A percentile compares a stretch with the other conserved stretches of the same genome.
phyloP scores from a whole-genome alignment of 2,113 vertebrate species.

The Tetrao urogallus region DNA sequence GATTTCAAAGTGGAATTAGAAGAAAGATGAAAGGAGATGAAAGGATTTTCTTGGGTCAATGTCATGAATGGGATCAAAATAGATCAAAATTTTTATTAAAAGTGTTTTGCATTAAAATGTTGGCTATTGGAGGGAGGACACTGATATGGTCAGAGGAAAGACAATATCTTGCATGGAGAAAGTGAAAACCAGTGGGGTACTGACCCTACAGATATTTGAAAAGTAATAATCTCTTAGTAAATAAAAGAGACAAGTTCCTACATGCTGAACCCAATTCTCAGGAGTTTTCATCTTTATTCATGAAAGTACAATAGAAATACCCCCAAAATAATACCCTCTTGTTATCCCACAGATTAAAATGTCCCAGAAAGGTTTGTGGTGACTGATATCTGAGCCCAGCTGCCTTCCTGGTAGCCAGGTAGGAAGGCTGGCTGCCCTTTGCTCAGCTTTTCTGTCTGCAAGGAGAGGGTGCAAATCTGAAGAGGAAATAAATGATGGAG shows the following conservation, averaged over 20 bases:
- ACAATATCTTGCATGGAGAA: background rate
- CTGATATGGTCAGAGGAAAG: background rate
- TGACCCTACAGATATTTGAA: background rate
- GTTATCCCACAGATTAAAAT: background rate
- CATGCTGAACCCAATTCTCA: background rate
- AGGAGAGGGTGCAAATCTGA: background rate
- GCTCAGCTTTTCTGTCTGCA: background rate
- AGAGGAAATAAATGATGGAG: background rate
- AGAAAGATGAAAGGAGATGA: background rate
- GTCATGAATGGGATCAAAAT: background rate
- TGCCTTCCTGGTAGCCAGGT: background rate
- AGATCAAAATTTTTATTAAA: background rate
- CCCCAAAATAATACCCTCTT: background rate
- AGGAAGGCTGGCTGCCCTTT: background rate
- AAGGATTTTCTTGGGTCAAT: background rate
- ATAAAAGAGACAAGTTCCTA: background rate
- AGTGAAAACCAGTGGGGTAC: background rate
- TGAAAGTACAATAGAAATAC: background rate
- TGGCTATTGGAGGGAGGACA: background rate
- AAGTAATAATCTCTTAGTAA: background rate
- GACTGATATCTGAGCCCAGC: background rate
- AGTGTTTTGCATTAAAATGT: background rate
- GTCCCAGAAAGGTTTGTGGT: background rate
- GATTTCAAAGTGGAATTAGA: background rate
- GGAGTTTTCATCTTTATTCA: background rate